phyloP scores from a whole-genome alignment of 37 sponge, comb jelly and placozoan genomes.

The Chondrosia reniformis region DNA sequence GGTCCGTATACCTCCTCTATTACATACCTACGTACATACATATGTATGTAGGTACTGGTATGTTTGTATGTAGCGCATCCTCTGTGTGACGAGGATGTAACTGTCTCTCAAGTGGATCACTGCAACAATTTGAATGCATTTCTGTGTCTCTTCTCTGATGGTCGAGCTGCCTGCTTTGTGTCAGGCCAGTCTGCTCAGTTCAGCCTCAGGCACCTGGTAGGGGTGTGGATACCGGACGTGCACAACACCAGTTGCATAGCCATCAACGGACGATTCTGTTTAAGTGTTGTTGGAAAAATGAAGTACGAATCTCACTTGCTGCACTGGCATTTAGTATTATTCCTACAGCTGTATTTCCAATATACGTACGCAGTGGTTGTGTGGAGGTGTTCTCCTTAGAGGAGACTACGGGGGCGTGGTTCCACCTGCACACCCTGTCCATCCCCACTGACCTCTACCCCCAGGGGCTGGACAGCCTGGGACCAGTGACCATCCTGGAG shows the following conservation, averaged over 20 bases:
- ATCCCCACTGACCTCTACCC: conserved; percentile 62
- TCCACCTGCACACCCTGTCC: conserved; percentile 50
- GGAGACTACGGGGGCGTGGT: conserved; percentile 66
- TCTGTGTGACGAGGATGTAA: background rate
- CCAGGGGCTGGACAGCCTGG: conserved; percentile 41
- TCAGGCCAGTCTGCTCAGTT: conserved; percentile 8
- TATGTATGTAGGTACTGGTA: background rate
- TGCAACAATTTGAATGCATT: conserved; percentile 47
- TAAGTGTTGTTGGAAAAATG: conserved; percentile 54
- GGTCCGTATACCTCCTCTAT: conserved; percentile 18
- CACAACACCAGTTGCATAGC: conserved; percentile 45
- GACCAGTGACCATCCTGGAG: conserved; percentile 56
- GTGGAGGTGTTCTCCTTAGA: conserved; percentile 54
- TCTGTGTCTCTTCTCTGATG: conserved; percentile 50
- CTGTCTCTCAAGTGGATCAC: conserved; percentile 2
- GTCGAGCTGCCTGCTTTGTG: conserved; percentile 50
- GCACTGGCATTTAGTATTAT: too few relatives aligned
- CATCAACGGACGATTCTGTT: conserved; percentile 45
- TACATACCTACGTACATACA: background rate
- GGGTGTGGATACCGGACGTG: conserved; percentile 58
- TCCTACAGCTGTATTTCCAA: too few relatives aligned
- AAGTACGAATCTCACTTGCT: conserved; percentile 54
- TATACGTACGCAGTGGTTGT: conserved; percentile 67
- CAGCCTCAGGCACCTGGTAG: conserved; percentile 30
- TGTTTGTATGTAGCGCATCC: conserved; percentile 12